Base-by-base conservation (phyloP, 1,140 invertebrate species). In the Penaeus indicus region DNA sequence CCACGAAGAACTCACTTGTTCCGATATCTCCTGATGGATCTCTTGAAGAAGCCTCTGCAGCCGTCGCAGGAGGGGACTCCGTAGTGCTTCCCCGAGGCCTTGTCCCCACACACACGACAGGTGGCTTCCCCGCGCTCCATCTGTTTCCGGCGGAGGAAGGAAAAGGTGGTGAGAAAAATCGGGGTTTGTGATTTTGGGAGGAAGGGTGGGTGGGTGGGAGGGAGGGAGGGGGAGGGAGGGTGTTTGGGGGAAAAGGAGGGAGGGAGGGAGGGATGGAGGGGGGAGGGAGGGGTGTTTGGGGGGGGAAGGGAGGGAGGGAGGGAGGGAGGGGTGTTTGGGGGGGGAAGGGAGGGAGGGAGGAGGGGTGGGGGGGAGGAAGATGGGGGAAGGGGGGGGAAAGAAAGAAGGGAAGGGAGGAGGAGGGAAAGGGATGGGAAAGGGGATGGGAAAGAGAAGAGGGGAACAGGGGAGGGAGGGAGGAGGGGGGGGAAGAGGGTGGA, bases 41-140 rank as follows among this genome's bases (percentile, higher is more conserved):
- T 93, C 93, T 98, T 98, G 93, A 98, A 98, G 93, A 98, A 98
- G 64, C 97, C 97, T 67, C 97, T 93, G 92, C 97, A 98, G 13
- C 97, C 97, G 92, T 98, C 97, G 92, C 97, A 98, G 91, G 95
- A 96, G 21, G 95, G 94, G n/a, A 98, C 97, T 1, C 97, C 97
- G 92, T 98, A 98, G 93, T 98, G 97, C 92, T 97, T 97, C 19
- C 97, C 97, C 0, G 97, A 97, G 22, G 97, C 97, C 93, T 97
- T 97, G 93, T 98, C 97, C 0, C 97, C 97, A 92, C 97, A 98
- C 1, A 98, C 96, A 91, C 95, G 95, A 92, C 96, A 96, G 42
- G 94, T 89, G 11, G 92, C 89, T 82, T 93, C 92, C 4, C 90
- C 67, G 64, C 90, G 90, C 69, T 91, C 91, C 78, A 89, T 86